These are phyloP conservation scores for Megaleporinus macrocephalus DNA, from an alignment of 2,113 vertebrate species.

Conservation along the genomic window DNA sequence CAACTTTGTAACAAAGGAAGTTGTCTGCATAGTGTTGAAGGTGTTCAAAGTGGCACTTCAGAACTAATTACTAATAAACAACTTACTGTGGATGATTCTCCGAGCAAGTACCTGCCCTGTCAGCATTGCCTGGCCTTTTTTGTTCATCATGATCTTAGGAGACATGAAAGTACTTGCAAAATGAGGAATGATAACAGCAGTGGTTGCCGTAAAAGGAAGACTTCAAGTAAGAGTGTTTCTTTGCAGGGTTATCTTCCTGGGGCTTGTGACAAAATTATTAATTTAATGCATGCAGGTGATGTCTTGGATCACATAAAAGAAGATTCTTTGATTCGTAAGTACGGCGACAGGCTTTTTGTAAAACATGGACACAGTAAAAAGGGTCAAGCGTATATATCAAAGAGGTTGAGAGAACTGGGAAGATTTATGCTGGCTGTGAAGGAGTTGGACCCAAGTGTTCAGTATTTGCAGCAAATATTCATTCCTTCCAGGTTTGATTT, in stretches of 20 bases:
- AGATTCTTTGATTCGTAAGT: constrained; percentile 32
- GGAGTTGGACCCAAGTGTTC: constrained; percentile 10
- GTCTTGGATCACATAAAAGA: constrained; percentile 14
- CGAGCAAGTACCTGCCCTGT: constrained; percentile 22
- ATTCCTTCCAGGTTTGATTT: constrained; percentile 23
- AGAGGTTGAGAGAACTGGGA: constrained; percentile 17
- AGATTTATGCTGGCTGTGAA: constrained; percentile 26
- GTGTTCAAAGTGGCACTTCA: constrained; percentile 26
- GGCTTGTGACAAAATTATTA: constrained; percentile 12
- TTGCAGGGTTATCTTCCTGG: not conserved
- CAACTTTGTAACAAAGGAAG: constrained; percentile 32
- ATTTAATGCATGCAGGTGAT: constrained; percentile 4
- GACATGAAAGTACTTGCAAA: constrained; percentile 24
- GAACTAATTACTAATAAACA: constrained; percentile 11
- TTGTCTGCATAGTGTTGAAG: constrained; percentile 27
- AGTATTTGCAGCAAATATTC: constrained; percentile 25
- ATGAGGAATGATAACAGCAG: not conserved
- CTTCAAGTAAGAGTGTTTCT: not conserved
- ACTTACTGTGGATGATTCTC: not conserved
- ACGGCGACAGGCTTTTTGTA: constrained; percentile 5
- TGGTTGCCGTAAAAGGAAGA: constrained; percentile 19
- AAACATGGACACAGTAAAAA: constrained; percentile 17
- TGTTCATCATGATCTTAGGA: constrained; percentile 16
- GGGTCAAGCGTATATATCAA: not conserved
- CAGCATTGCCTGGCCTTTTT: constrained; percentile 25